Evolutionary conservation across 2,888 invertebrate species (phyloP).

Genomic region (Tipula lateralis): DNA sequence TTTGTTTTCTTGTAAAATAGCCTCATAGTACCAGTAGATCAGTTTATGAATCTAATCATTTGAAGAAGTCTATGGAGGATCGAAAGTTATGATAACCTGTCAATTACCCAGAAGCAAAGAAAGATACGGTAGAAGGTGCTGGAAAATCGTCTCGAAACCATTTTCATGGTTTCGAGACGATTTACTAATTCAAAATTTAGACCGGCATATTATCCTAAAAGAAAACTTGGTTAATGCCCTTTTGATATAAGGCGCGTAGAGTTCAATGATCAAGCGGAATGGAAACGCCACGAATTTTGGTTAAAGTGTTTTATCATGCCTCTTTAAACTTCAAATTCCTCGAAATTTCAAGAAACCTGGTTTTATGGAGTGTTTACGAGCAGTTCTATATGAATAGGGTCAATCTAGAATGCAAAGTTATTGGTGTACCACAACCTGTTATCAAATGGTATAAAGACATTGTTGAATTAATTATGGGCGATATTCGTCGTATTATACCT

Average conservation of each 20-base stretch:
- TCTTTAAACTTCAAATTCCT: slow-evolving; percentile 77
- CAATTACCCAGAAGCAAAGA: too few relatives aligned
- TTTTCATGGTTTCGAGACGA: slow-evolving; percentile 88
- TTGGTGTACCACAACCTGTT: slow-evolving; percentile 84
- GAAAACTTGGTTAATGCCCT: slow-evolving; percentile 67
- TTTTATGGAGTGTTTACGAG: slow-evolving; percentile 78
- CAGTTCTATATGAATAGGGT: slow-evolving; percentile 78
- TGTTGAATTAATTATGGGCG: slow-evolving; percentile 80
- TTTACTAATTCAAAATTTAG: slow-evolving; percentile 63
- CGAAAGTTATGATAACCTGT: too few relatives aligned
- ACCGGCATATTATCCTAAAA: slow-evolving; percentile 61
- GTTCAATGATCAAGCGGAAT: slow-evolving; percentile 82
- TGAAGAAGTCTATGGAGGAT: too few relatives aligned
- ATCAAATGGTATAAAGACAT: slow-evolving; percentile 92
- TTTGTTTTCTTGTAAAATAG: too few relatives aligned
- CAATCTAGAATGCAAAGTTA: slow-evolving; percentile 87
- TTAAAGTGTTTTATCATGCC: slow-evolving; percentile 82
- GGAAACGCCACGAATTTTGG: slow-evolving; percentile 92
- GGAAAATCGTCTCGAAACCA: too few relatives aligned
- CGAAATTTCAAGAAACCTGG: slow-evolving; percentile 83
- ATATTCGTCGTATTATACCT: slow-evolving; percentile 84
- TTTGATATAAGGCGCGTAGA: slow-evolving; percentile 70
- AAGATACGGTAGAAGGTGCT: too few relatives aligned
- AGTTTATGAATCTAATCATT: too few relatives aligned
- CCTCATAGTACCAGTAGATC: too few relatives aligned